Evolutionary conservation across 2,797 vertebrate species (phyloP).

Genomic region (Rhynchonycteris naso): DNA sequence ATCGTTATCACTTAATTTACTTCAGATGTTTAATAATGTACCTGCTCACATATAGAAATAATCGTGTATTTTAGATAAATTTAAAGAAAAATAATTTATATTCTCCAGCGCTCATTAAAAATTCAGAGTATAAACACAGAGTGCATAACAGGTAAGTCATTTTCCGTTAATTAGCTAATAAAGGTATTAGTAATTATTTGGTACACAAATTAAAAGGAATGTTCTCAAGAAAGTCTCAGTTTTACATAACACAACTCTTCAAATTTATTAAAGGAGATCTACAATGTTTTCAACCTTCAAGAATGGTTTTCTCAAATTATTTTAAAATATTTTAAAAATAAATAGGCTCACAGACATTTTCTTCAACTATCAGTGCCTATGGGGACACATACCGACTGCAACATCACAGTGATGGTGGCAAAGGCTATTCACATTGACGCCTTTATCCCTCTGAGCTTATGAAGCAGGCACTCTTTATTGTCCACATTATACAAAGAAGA

Average conservation of each 20-base stretch:
- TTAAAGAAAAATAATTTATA: conserved; percentile 47
- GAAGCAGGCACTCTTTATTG: conserved; percentile 6
- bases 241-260: conserved; percentile 59
- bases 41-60: conserved; percentile 41
- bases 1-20: conserved; percentile 58
- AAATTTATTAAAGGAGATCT: conserved; percentile 34
- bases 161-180: conserved; percentile 56
- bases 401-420: not conserved
- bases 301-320: not conserved
- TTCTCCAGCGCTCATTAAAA: conserved; percentile 56
- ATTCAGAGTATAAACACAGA: not conserved
- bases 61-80: conserved; percentile 34
- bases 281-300: not conserved
- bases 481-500: conserved; percentile 8
- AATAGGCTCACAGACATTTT: not conserved
- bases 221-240: conserved; percentile 32
- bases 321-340: conserved; percentile 36
- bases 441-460: not conserved
- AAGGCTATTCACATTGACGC: not conserved
- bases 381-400: not conserved
- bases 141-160: not conserved
- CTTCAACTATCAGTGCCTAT: not conserved
- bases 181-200: conserved; percentile 41
- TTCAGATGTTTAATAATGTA: conserved; percentile 37
- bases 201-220: conserved; percentile 47